Base-by-base conservation (phyloP, 2,888 invertebrate species). In the Rapana venosa region DNA sequence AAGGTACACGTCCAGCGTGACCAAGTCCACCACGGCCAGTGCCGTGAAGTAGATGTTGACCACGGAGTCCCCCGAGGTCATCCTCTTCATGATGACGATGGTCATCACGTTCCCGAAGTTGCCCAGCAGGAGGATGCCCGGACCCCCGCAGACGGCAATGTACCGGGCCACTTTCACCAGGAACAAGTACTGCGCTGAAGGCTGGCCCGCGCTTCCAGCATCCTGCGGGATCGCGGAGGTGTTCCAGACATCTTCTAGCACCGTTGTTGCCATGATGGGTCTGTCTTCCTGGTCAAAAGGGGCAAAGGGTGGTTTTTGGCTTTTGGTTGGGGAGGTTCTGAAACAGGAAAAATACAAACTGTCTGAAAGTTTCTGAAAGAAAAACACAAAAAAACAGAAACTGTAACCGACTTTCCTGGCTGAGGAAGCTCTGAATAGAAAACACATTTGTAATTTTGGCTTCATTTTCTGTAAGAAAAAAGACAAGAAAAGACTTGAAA, bases 51-150 rank as follows among this genome's bases (percentile, higher is more conserved):
- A 83, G 22, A 83, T 30, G 47, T 47, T 83, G 81, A 83, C 81
- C 6, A 8, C 47, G 1, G 81, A 30, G 22, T 83, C 81, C 26
- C 47, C 81, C 36, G 81, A 83, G 8, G 5, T 20, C 81, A 30
- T 30, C 22, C 81, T 83, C 15, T 8, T 5, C 81, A 83, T 83
- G 81, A 83, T 83, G 81, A 47, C 11, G 32, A 83, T 36, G 81
- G 81, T 83, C 81, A 83, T 36, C 36, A 83, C 26, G 81, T 83
- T 83, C 5, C 81, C 81, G 17, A 83, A 83, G 26, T 36, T 83
- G 22, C 81, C 81, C 36, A 83, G 32, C 2, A 36, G 26, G 0
- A 83, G 36, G 30, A 83, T 47, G 8, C 36, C 26, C 22, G 81
- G 81, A 26, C 22, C 17, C 2, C 32, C 36, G 5, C 13, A 22